phyloP scores from a whole-genome alignment of 2,113 vertebrate genomes.

The Heteronetta atricapilla region DNA sequence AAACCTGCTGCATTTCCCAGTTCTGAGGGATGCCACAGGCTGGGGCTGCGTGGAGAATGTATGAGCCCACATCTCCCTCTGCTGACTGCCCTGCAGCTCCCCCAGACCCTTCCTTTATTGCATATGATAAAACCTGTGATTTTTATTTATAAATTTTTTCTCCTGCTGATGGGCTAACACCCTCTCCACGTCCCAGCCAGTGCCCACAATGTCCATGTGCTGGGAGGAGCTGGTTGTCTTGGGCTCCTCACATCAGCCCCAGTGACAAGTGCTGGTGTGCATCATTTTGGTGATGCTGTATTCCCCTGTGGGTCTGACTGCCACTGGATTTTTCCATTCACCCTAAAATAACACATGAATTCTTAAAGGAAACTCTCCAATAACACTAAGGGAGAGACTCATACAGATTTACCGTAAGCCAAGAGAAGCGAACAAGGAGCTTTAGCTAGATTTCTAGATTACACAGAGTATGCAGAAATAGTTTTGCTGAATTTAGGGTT shows the following conservation, averaged over 20 bases:
- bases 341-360: not conserved
- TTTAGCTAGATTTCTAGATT: not conserved
- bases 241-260: not conserved
- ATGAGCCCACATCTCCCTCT: slow-evolving; percentile 43
- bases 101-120: not conserved
- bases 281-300: not conserved
- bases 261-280: fast-evolving
- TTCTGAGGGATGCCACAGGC: fast-evolving
- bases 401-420: not conserved
- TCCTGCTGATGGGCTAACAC: not conserved
- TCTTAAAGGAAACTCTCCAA: not conserved
- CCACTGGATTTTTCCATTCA: not conserved
- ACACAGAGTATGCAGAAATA: not conserved
- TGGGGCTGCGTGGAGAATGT: not conserved
- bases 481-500: not conserved
- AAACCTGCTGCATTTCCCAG: not conserved
- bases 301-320: not conserved
- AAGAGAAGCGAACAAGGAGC: not conserved
- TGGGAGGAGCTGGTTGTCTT: fast-evolving
- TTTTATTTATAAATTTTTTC: not conserved
- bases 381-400: not conserved
- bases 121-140: fast-evolving
- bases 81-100: not conserved
- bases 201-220: fast-evolving
- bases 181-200: not conserved